Percentiles rank a stretch among this genome's conserved stretches.
Conservation (phyloP, 2,888 invertebrate species). For the Monopis laevigella region DNA sequence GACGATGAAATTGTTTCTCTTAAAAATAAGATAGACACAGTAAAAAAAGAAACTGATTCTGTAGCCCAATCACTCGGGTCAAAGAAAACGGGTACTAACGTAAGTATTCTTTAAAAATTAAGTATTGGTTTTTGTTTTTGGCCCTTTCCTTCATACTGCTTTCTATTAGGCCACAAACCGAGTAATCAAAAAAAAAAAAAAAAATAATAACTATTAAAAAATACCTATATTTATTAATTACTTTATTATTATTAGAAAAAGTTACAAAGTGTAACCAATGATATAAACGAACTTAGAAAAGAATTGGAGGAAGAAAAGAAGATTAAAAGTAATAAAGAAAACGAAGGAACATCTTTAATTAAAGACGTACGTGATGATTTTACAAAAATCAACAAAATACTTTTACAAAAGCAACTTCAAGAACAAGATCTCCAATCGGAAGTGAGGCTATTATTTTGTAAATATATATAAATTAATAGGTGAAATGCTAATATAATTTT, state of each 20-base stretch:
- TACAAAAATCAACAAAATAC: conserved; percentile 36
- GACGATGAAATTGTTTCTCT: conserved; percentile 34
- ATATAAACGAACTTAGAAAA: conserved; percentile 27
- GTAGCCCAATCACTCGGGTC: conserved; percentile 25
- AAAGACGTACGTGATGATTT: conserved; percentile 45
- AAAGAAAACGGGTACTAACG: conserved; percentile 26
- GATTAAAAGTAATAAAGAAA: conserved; percentile 34
- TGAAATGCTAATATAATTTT: conserved; percentile 1
- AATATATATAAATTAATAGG: neutral
- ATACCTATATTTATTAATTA: conserved; percentile 17
- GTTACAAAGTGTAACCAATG: conserved; percentile 10
- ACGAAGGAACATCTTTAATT: conserved; percentile 33
- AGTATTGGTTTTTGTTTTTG: too few relatives aligned
- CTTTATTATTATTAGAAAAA: conserved; percentile 1
- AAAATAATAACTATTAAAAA: conserved; percentile 17
- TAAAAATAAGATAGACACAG: conserved; percentile 32
- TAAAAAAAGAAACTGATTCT: conserved; percentile 28
- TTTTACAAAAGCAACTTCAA: conserved; percentile 44
- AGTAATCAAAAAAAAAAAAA: too few relatives aligned
- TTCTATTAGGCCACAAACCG: too few relatives aligned
- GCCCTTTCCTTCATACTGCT: too few relatives aligned
- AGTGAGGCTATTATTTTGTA: conserved; percentile 24
- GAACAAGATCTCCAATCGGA: conserved; percentile 44
- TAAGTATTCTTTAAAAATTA: too few relatives aligned
- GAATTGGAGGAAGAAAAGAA: conserved; percentile 26